Conservation (phyloP, 2,797 vertebrate species). For the Oreortyx pictus region DNA sequence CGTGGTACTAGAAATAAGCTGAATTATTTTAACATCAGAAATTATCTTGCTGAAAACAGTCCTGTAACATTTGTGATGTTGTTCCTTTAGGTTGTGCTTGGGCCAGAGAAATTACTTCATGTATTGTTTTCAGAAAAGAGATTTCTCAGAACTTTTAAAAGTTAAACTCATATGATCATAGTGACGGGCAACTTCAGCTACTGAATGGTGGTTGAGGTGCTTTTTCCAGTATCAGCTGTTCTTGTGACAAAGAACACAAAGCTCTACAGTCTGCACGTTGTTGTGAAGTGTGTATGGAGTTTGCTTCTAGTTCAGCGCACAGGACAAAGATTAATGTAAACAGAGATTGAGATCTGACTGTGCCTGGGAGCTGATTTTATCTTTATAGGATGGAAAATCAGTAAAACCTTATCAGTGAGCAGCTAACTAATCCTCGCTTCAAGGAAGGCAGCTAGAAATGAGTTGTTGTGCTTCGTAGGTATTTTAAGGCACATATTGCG, state of each 20-base stretch:
- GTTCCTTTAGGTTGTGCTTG: not conserved
- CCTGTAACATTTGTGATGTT: not conserved
- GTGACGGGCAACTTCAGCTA: not conserved
- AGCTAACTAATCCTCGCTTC: not conserved
- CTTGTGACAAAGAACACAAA: not conserved
- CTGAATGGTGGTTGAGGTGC: not conserved
- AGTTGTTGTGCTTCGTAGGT: not conserved
- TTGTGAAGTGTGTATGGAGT: not conserved
- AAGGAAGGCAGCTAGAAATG: not conserved
- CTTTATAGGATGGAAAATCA: slow-evolving; percentile 11
- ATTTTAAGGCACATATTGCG: not conserved
- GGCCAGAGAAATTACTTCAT: not conserved
- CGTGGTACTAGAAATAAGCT: not conserved
- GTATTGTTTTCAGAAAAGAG: not conserved
- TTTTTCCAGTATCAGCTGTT: not conserved
- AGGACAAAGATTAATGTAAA: slow-evolving; percentile 39
- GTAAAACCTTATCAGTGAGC: not conserved
- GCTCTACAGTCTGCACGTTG: not conserved
- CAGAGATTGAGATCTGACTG: slow-evolving; percentile 7
- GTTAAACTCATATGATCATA: not conserved
- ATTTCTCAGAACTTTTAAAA: not conserved
- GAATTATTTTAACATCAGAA: not conserved
- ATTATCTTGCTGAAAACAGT: not conserved
- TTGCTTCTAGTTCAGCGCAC: slow-evolving; percentile 50
- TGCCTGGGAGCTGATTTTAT: slow-evolving; percentile 47